These are phyloP conservation scores for Eunapius fragilis DNA, from an alignment of 37 sponge, comb jelly and placozoan species.

Conservation along the genomic window DNA sequence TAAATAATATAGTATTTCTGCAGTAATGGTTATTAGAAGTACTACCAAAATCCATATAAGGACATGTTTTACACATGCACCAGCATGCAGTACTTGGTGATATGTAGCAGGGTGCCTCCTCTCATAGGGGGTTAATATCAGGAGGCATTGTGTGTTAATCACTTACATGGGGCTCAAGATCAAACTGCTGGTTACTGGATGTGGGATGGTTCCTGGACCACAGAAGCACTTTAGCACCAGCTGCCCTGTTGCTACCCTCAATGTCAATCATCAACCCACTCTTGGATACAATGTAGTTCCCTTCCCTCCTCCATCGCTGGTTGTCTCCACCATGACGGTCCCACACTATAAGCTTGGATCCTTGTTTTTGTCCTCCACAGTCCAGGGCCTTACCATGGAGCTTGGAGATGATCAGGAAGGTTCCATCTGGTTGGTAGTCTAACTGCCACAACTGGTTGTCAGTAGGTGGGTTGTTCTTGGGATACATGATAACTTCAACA, in stretches of 20 bases:
- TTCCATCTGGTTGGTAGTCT: background rate
- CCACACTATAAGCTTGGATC: background rate
- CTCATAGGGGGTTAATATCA: no score
- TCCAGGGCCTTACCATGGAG: background rate
- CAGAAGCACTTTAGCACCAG: background rate
- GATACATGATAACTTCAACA: background rate
- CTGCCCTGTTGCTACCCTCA: background rate
- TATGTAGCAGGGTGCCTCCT: no score
- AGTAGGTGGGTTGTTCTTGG: background rate
- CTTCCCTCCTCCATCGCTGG: background rate
- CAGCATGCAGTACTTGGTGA: no score
- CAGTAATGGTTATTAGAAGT: no score
- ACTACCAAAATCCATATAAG: no score
- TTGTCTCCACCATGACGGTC: background rate
- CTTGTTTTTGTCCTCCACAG: background rate
- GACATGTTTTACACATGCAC: no score
- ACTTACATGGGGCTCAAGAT: no score
- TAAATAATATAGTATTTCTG: no score
- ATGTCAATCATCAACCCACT: background rate
- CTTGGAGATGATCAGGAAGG: background rate
- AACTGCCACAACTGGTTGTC: background rate
- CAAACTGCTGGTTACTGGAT: background rate
- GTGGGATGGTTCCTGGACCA: background rate
- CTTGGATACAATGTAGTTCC: background rate
- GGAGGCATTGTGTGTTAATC: no score